Percentiles rank a stretch among this genome's conserved stretches.
Conservation (phyloP, 1,140 invertebrate genomes). For the Magallana gigas region DNA sequence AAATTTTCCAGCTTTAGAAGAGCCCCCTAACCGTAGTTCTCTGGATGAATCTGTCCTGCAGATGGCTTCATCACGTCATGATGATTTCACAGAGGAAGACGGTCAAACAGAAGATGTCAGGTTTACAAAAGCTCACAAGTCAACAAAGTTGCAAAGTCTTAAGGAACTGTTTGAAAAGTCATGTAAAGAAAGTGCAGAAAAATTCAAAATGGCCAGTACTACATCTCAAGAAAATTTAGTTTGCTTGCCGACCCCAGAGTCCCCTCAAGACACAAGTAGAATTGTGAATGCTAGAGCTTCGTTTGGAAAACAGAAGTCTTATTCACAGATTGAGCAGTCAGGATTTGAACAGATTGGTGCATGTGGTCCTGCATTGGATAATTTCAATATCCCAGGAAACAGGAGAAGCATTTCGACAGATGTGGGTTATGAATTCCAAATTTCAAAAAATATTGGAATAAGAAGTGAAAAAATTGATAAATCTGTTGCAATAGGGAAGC, state of each 20-base stretch:
- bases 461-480: constrained; percentile 35
- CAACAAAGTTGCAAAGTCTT: constrained; percentile 71
- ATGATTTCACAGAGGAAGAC: constrained; percentile 62
- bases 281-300: constrained; percentile 43
- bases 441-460: constrained; percentile 33
- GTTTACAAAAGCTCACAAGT: constrained; percentile 67
- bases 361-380: not conserved
- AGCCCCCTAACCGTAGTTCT: constrained; percentile 64
- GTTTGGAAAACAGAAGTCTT: constrained; percentile 48
- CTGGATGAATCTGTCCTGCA: constrained; percentile 71
- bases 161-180: constrained; percentile 72
- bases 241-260: constrained; percentile 4
- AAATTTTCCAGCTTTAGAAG: constrained; percentile 10
- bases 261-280: not conserved
- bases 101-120: constrained; percentile 61
- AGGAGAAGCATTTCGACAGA: constrained; percentile 56
- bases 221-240: constrained; percentile 42
- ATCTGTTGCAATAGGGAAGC: constrained; percentile 58
- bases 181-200: constrained; percentile 43
- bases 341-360: not conserved
- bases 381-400: constrained; percentile 47
- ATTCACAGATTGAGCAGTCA: constrained; percentile 44
- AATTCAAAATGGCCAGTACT: not conserved
- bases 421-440: constrained; percentile 50
- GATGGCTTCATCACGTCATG: constrained; percentile 66